These are phyloP conservation scores for Geodia barretti DNA, from an alignment of 37 sponge, comb jelly and placozoan species.

Conservation along the genomic window DNA sequence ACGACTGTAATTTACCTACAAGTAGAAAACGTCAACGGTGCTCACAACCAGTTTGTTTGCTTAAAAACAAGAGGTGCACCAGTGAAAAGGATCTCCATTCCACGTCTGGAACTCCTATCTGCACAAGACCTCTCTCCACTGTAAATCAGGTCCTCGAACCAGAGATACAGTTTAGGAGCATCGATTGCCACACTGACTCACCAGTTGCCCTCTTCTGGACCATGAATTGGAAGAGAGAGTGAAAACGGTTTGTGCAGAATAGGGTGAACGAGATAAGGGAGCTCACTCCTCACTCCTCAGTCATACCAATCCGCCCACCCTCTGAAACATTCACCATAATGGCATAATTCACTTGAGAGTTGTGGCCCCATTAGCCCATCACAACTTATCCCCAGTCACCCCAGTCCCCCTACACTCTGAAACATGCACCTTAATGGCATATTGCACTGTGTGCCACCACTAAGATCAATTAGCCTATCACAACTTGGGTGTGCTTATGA, in stretches of 20 bases:
- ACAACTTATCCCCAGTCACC: too few relatives aligned
- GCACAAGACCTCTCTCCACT: conserved; percentile 10
- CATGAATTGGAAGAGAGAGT: conserved; percentile 6
- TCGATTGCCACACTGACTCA: conserved; percentile 32
- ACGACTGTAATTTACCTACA: conserved; percentile 25
- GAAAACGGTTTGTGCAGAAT: conserved; percentile 41
- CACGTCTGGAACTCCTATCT: conserved; percentile 11
- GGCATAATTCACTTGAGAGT: too few relatives aligned
- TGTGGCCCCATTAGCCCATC: too few relatives aligned
- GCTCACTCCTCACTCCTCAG: not conserved
- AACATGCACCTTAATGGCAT: too few relatives aligned
- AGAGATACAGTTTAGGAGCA: not conserved
- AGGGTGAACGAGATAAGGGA: conserved; percentile 17
- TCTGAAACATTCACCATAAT: too few relatives aligned
- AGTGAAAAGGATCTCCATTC: conserved; percentile 15
- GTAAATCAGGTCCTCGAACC: not conserved
- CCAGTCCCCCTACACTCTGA: too few relatives aligned
- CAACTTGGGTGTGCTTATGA: too few relatives aligned
- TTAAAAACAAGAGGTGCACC: conserved; percentile 25
- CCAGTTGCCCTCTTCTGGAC: conserved; percentile 41
- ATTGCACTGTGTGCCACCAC: too few relatives aligned
- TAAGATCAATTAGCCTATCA: too few relatives aligned
- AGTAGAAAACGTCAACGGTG: not conserved
- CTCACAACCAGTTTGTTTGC: not conserved
- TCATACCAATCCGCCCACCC: too few relatives aligned